phyloP scores from a whole-genome alignment of 2,797 vertebrate species.

The Rhinogobio ventralis region DNA sequence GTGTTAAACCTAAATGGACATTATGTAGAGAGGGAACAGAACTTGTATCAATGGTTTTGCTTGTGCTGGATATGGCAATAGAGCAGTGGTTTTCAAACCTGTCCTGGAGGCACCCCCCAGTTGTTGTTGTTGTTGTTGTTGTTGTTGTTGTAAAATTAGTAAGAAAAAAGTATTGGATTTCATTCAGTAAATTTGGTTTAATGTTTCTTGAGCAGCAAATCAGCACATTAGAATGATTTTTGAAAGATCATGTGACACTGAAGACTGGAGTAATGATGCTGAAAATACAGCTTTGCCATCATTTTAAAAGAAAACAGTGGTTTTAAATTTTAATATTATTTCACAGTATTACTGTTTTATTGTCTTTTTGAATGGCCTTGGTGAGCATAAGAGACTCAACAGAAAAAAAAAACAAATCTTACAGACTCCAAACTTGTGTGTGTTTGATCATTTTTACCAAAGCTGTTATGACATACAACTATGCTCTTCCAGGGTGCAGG shows the following conservation, averaged over 20 bases:
- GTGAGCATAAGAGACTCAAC: background rate
- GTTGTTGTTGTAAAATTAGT: no score
- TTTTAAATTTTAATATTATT: background rate
- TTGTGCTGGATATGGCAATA: no score
- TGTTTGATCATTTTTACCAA: background rate
- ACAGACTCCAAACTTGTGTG: no score
- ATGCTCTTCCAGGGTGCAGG: slow-evolving; percentile 77
- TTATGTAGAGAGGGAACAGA: no score
- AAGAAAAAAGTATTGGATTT: no score
- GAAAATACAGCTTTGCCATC: background rate
- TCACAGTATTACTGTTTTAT: background rate
- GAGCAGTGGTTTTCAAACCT: no score
- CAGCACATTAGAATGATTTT: background rate
- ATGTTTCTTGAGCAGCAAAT: background rate
- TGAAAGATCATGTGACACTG: background rate
- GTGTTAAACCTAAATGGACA: background rate
- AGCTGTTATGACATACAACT: slow-evolving; percentile 5
- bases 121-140: no score
- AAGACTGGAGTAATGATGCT: background rate
- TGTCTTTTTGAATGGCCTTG: background rate
- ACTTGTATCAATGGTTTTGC: no score
- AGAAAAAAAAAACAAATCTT: background rate
- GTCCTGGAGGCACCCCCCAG: no score
- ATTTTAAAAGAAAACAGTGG: background rate
- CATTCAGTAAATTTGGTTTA: background rate